phyloP scores from a whole-genome alignment of 2,797 vertebrate species.

The Fundulus diaphanus region DNA sequence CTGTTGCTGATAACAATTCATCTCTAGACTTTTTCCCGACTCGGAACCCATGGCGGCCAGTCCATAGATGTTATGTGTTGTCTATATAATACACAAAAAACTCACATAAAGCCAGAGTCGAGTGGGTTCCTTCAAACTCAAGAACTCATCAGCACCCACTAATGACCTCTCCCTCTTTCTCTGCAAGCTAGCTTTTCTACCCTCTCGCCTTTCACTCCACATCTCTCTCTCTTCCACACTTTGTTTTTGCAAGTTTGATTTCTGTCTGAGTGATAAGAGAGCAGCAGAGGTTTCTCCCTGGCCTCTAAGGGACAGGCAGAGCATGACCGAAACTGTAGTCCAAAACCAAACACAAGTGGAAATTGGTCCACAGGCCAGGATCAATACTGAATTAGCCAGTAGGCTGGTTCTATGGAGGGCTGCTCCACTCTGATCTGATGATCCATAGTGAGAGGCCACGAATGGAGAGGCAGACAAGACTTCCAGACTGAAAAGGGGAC shows the following conservation, averaged over 20 bases:
- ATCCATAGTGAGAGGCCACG: slow-evolving; percentile 70
- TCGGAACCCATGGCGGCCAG: slow-evolving; percentile 5
- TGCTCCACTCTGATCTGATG: slow-evolving; percentile 74
- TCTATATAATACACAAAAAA: slow-evolving; percentile 18
- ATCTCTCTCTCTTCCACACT: slow-evolving; percentile 51
- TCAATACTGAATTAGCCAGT: slow-evolving; percentile 88
- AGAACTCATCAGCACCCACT: slow-evolving; percentile 66
- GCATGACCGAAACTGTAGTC: slow-evolving; percentile 80
- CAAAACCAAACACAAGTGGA: slow-evolving; percentile 80
- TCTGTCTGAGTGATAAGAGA: slow-evolving; percentile 73
- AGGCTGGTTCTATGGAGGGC: slow-evolving; percentile 72
- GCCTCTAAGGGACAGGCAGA: slow-evolving; percentile 69
- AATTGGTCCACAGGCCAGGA: slow-evolving; percentile 77
- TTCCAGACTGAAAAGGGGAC: slow-evolving; percentile 23
- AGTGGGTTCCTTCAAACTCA: slow-evolving; percentile 47
- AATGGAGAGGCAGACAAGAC: slow-evolving; percentile 50
- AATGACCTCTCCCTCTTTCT: slow-evolving; percentile 66
- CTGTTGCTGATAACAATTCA: not conserved
- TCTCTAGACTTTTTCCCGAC: not conserved
- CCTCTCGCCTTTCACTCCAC: slow-evolving; percentile 50
- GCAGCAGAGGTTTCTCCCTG: slow-evolving; percentile 66
- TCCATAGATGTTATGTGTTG: slow-evolving; percentile 13
- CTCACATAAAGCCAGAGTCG: slow-evolving; percentile 43
- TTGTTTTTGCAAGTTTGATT: slow-evolving; percentile 64
- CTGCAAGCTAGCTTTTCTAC: slow-evolving; percentile 66